phyloP scores from a whole-genome alignment of 2,113 vertebrate species.

The Tympanuchus pallidicinctus region DNA sequence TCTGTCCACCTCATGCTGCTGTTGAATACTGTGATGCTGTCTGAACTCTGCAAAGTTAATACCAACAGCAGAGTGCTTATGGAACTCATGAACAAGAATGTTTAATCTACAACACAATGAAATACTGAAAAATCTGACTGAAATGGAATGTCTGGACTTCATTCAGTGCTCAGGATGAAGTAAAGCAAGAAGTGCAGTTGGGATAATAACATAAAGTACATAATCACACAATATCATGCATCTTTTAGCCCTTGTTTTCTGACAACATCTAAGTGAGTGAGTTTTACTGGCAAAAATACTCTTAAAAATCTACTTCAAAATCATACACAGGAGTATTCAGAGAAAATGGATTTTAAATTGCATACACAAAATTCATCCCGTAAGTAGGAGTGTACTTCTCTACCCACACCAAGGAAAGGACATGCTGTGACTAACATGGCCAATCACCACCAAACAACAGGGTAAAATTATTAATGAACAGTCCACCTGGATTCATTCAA shows the following conservation, averaged over 20 bases:
- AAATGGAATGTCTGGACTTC: background rate
- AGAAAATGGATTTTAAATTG: background rate
- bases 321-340: background rate
- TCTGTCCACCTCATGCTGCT: background rate
- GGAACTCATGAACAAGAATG: background rate
- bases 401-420: background rate
- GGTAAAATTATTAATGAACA: background rate
- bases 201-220: background rate
- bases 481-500: background rate
- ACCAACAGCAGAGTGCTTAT: background rate
- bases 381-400: background rate
- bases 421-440: background rate
- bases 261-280: background rate
- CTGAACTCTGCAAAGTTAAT: background rate
- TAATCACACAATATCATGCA: background rate
- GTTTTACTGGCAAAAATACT: background rate
- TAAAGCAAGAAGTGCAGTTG: background rate
- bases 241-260: background rate
- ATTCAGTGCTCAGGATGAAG: background rate
- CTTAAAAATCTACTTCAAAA: background rate
- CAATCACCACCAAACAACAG: background rate
- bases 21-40: too few species aligned
- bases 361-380: background rate
- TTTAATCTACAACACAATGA: background rate
- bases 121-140: background rate